Evolutionary conservation across 2,888 invertebrate species (phyloP), one percentile per base, ranked within the genome.

Genomic region (Malthinus seriepunctatus): DNA sequence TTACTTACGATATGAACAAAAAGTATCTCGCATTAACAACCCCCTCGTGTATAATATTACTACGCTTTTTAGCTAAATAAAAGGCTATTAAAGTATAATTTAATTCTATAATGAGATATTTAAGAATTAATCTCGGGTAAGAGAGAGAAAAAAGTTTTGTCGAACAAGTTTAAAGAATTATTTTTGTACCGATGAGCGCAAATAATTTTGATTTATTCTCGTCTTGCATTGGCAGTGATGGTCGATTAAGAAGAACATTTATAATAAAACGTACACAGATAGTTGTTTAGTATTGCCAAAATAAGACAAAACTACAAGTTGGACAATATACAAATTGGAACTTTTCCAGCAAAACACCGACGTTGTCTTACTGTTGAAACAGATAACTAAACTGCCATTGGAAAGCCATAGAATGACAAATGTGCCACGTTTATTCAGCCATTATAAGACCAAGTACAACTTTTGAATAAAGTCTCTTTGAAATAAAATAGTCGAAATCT

Each of bases 401-500:
- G 63, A 69, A 69, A 69, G 67, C 72, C 69, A 66, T 69, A 66
- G 67, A 65, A 71, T 72, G 72, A 72, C 69, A 72, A 72, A 73
- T 71, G 72, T 62, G 65, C 55, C 63, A 63, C 71, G 68, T 71
- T 72, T 72, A 70, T 73, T 69, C 69, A 64, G 62, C 69, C 64
- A 72, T 71, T 69, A 71, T 57, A 56, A 45, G 53, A 60, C 44
- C 56, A 60, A 47, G 56, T 51, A 63, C 58, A 60, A 63, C 61
- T 58, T 46, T 49, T 54, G 57, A 62, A 61, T 59, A 64, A 64
- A 59, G 39, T 42, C 62, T 51, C 12, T 47, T 37, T 32, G 12
- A 51, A 33, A 23, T 23, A 23, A 23, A 23, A 23, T 5, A 5
- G 23, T 23, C 8, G 42, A 39, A 31, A 66, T 63, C 63, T 65